Evolutionary conservation across 2,797 vertebrate genomes (phyloP).

Genomic region (Chelidonichthys spinosus): DNA sequence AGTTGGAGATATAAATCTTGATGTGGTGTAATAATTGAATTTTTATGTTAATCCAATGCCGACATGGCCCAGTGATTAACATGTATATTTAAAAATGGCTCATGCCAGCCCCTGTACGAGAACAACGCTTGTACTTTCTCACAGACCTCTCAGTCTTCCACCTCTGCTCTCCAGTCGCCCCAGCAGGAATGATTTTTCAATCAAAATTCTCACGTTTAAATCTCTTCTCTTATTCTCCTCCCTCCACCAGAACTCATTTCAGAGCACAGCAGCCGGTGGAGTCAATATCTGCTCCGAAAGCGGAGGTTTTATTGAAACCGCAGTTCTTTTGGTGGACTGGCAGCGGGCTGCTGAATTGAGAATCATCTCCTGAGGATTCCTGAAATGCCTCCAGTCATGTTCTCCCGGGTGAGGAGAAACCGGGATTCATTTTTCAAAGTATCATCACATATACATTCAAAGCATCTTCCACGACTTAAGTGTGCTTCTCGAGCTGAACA

Average conservation of each 20-base stretch:
- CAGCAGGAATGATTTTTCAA: slow-evolving; percentile 32
- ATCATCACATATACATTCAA: slow-evolving; percentile 12
- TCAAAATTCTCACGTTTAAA: slow-evolving; percentile 52
- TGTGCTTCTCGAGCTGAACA: slow-evolving; percentile 1
- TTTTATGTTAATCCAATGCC: too few species aligned
- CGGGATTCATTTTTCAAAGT: slow-evolving; percentile 45
- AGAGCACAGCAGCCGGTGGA: slow-evolving; percentile 21
- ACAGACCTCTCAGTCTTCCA: neutral
- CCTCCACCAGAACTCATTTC: slow-evolving; percentile 59
- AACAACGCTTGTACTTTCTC: neutral
- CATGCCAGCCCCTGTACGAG: too few species aligned
- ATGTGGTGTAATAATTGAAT: too few species aligned
- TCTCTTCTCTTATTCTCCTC: slow-evolving; percentile 42
- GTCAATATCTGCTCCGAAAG: slow-evolving; percentile 55
- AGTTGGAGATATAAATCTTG: too few species aligned
- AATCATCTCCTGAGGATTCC: slow-evolving; percentile 65
- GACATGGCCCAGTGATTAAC: too few species aligned
- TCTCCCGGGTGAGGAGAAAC: slow-evolving; percentile 56
- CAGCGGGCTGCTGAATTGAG: slow-evolving; percentile 64
- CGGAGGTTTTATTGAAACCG: slow-evolving; percentile 60
- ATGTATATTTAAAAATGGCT: too few species aligned
- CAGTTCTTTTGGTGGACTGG: slow-evolving; percentile 25
- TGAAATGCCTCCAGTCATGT: slow-evolving; percentile 54
- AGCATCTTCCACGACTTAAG: slow-evolving; percentile 22
- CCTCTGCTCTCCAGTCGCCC: neutral